Evolutionary conservation across 2,888 invertebrate species (phyloP).

Genomic region (Frankliniella intonsa): DNA sequence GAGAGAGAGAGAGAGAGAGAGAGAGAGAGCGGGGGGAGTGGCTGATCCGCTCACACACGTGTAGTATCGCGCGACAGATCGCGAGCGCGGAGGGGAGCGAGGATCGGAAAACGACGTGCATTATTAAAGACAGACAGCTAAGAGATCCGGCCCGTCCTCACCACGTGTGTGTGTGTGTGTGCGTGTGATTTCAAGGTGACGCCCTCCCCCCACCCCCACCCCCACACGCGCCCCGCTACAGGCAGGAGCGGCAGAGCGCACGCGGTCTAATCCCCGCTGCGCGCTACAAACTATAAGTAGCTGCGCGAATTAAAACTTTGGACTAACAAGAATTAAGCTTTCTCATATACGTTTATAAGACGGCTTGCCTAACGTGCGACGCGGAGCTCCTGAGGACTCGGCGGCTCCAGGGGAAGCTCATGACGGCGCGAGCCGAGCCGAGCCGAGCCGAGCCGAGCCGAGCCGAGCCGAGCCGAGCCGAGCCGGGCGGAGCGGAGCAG

Average conservation of each 20-base stretch:
- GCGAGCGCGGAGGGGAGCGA: conserved; percentile 31
- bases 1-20: not conserved
- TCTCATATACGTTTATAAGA: conserved; percentile 36
- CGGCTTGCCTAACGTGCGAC: conserved; percentile 31
- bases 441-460: no score
- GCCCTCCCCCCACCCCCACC: not conserved
- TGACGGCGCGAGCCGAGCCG: no score
- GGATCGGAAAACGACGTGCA: conserved; percentile 14
- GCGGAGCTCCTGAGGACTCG: not conserved
- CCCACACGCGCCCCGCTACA: not conserved
- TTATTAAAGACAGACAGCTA: not conserved
- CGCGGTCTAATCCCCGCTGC: not conserved
- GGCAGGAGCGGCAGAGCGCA: not conserved
- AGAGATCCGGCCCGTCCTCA: not conserved
- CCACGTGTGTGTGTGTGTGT: not conserved
- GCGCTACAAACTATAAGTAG: conserved; percentile 51
- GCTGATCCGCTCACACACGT: conserved; percentile 4
- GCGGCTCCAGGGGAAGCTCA: no score
- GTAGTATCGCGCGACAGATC: conserved; percentile 14
- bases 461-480: no score
- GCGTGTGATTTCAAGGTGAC: not conserved
- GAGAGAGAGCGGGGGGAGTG: not conserved
- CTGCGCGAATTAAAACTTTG: conserved; percentile 58
- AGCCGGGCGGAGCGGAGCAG: no score
- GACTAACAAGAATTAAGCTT: conserved; percentile 57